Evolutionary conservation across 1,140 invertebrate species (phyloP), one percentile per base, ranked within the genome.

Genomic region (Microplitis mediator): DNA sequence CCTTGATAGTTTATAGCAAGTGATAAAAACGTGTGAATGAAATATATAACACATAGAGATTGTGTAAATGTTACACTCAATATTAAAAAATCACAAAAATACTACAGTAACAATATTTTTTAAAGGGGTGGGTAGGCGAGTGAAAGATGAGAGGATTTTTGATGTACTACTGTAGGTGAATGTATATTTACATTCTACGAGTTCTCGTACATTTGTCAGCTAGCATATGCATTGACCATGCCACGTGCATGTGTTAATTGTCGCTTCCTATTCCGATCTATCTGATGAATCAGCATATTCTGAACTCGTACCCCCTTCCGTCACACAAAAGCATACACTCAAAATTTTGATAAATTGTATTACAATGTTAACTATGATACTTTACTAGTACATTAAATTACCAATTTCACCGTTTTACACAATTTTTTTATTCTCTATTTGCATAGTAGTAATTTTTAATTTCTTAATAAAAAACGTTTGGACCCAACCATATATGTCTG

Each of bases 161-260:
- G 64, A 68, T 70, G 36, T 13, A 35, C 14, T 13, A 35, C 14
- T 36, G 36, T 58, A 45, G 45, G 56, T 32, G 58, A 4, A 36
- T 50, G 62, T 50, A 36, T 62, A 64, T 64, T 34, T 71, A 58
- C 51, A 73, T 75, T 64, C 65, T 74, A 66, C 45, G 54, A 51
- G n/a, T 39, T 67, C 45, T 54, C 65, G 13, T 67, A 60, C 69
- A 73, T 72, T 64, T 73, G 70, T 58, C 39, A 58, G 63, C 39
- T 31, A 77, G 76, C 79, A 80, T 77, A 84, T 84, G 81, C 85
- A 83, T 80, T 81, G 85, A 80, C 82, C 82, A 79, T 85, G 84
- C 82, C 85, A 83, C 77, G 79, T 83, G 84, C 85, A 86, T 83
- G 82, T 86, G 85, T 86, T 85, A 85, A 83, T 83, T 68, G 72